phyloP scores from a whole-genome alignment of 2,888 invertebrate genomes.

The Andrena praecox region DNA sequence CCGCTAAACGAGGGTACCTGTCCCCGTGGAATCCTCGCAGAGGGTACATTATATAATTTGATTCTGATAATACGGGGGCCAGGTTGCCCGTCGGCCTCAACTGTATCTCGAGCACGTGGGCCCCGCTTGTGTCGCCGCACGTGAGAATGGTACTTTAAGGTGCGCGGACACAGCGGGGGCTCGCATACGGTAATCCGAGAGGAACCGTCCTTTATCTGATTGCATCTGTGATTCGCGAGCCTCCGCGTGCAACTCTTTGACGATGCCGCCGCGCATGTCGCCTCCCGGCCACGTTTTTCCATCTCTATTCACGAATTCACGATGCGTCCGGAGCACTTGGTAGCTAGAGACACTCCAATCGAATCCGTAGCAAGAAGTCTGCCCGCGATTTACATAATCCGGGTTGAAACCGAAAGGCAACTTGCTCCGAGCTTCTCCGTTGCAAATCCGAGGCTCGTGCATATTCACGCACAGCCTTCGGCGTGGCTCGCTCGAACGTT shows the following conservation, averaged over 20 bases:
- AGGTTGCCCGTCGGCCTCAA: slow-evolving; percentile 28
- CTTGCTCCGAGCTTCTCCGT: no score
- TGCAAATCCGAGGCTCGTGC: background rate
- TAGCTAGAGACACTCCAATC: slow-evolving; percentile 2
- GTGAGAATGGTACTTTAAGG: slow-evolving; percentile 82
- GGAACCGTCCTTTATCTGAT: slow-evolving; percentile 77
- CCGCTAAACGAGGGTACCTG: slow-evolving; percentile 11
- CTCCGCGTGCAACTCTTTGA: slow-evolving; percentile 78
- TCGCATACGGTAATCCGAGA: slow-evolving; percentile 80
- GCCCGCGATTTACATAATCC: background rate
- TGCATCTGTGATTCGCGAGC: slow-evolving; percentile 79
- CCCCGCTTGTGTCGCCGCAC: slow-evolving; percentile 78
- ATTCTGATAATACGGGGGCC: slow-evolving; percentile 48
- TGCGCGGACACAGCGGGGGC: slow-evolving; percentile 77
- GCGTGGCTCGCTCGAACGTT: background rate
- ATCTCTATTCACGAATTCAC: slow-evolving; percentile 51
- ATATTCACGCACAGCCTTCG: background rate
- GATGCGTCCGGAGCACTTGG: background rate
- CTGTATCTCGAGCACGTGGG: slow-evolving; percentile 68
- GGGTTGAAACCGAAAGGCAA: no score
- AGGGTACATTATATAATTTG: slow-evolving; percentile 56
- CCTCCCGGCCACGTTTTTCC: slow-evolving; percentile 58
- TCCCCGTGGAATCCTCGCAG: slow-evolving; percentile 26
- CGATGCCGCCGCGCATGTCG: slow-evolving; percentile 76
- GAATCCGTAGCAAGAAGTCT: slow-evolving; percentile 1